A percentile compares a stretch with the other conserved stretches of the same genome.
phyloP scores from a whole-genome alignment of 2,797 vertebrate genomes.

The Gymnoscopelus braueri region DNA sequence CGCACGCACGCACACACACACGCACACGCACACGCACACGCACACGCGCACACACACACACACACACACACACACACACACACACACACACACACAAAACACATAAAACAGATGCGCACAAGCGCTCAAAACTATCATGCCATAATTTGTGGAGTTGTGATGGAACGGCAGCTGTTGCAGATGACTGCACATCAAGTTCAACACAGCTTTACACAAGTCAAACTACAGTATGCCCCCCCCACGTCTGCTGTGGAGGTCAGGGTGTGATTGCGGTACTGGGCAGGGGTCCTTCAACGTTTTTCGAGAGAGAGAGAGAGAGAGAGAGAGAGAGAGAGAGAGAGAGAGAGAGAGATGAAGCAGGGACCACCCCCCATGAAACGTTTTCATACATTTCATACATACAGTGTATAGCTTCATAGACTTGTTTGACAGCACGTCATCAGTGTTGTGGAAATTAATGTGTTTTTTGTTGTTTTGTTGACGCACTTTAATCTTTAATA shows the following conservation, averaged over 20 bases:
- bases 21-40: neutral
- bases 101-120: constrained; percentile 30
- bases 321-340: too few species aligned
- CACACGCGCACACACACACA: neutral
- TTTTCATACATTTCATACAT: too few species aligned
- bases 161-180: constrained; percentile 37
- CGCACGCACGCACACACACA: neutral
- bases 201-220: constrained; percentile 3
- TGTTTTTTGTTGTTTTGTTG: too few species aligned
- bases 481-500: too few species aligned
- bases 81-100: constrained; percentile 24
- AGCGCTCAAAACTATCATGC: constrained; percentile 9
- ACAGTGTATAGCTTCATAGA: too few species aligned
- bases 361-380: neutral
- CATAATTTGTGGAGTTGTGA: constrained; percentile 32
- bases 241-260: too few species aligned
- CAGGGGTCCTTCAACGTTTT: too few species aligned
- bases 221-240: neutral
- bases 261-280: too few species aligned
- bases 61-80: constrained; percentile 51
- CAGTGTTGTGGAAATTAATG: too few species aligned
- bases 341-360: too few species aligned
- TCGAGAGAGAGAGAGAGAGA: too few species aligned
- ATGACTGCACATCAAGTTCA: constrained; percentile 26
- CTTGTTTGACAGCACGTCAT: too few species aligned